Base-by-base conservation (phyloP, 1,140 invertebrate genomes). In the Coelopa frigida region DNA sequence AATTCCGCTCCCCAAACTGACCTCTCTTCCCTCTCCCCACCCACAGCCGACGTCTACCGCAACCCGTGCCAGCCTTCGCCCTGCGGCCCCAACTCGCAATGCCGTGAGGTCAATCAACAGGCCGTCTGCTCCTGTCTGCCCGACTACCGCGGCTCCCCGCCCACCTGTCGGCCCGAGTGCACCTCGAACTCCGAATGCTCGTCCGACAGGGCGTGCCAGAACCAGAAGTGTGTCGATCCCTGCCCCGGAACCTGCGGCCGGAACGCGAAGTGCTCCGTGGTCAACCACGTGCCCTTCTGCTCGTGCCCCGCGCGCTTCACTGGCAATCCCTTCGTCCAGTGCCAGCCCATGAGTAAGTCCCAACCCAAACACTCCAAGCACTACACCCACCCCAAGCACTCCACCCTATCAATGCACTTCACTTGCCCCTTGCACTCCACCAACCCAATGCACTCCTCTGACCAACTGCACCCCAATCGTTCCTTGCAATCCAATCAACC, bases 61-160 rank as follows among this genome's bases (percentile, higher is more conserved):
- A 63, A 69, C 52, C 81, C 81, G 14, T 89, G 85, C 58, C 70
- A 72, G 29, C 85, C 85, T 22, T 83, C 84, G 44, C 85, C 85
- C 3, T 89, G 85, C 58, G 85, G 85, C 29, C 70, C 76, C 4
- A 78, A 81, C 55, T 74, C 78, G 38, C 71, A 79, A 51, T 83
- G 81, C 52, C 72, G 75, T 36, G 74, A 78, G 32, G 61, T 76
- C 5, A 54, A 58, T 70, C 77, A 76, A 32, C 71, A 75, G 44
- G 76, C 82, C 5, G 76, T 82, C 0, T 85, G 82, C 55, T 76
- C 76, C 27, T 85, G 83, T 56, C 55, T 78, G 20, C 67, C 73
- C n/a, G 77, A 76, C 42, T 83, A 72, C 54, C 73, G 75, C 31
- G 82, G 82, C 4, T 67, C 67, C n/a, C 80, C 81, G 18, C 81